Evolutionary conservation across 2,888 invertebrate genomes (phyloP), one percentile per base, ranked within the genome.

Genomic region (Drosophila neoperkinsi): DNA sequence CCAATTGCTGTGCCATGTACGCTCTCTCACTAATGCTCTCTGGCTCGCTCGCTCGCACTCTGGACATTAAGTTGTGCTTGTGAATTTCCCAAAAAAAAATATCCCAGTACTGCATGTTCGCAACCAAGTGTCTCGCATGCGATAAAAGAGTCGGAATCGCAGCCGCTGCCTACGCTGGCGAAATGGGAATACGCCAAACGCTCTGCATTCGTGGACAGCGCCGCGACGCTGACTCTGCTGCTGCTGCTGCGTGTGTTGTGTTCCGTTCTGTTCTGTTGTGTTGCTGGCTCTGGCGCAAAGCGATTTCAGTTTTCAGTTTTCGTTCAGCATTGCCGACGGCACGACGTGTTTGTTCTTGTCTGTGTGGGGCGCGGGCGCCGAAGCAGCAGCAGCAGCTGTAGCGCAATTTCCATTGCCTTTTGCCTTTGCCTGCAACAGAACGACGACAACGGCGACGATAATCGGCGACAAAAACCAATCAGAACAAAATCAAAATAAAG

Each of bases 271-370:
- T 43, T 63, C 58, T 67, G 60, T 41, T 38, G 69, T 65, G 53
- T 66, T 71, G 66, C 31, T 34, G 70, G 58, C 66, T 66, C 59
- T 71, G 77, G 63, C 77, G 59, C 65, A 79, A 79, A 74, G 74
- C 71, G 71, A 57, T 71, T 72, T 76, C 65, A 64, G 85, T 71
- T 55, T 55, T 55, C 36, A 92, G 92, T 92, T 92, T 92, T 91
- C 92, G 92, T 90, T 92, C 88, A 93, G 91, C 93, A 90, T 92
- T 91, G 91, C 92, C 90, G 88, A 91, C 91, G 92, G 88, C 89
- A 91, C 87, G 92, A 92, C 92, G 92, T 92, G 92, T 80, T 72
- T 77, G 62, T 60, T 62, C 65, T 74, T 72, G 67, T 70, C 69
- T 67, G 68, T 70, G 71, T 74, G 60, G 60, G 67, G 69, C 74